A percentile compares a stretch with the other conserved stretches of the same genome.
Conservation (phyloP, 1,140 invertebrate species). For the Lepidurus couesii region DNA sequence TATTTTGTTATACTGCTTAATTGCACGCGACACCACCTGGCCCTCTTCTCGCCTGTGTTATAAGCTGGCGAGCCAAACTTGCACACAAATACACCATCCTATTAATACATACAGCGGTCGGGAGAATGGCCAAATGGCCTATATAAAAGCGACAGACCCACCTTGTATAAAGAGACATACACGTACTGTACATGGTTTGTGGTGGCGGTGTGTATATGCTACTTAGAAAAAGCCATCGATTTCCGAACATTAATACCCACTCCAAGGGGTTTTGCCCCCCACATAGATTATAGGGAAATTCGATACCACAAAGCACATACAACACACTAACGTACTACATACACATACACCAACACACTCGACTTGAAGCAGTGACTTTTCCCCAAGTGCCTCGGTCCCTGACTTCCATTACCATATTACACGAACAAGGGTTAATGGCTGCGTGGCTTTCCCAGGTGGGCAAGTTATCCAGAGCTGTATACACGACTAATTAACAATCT, state of each 20-base stretch:
- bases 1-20: constrained; percentile 1
- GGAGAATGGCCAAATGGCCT: too few relatives aligned
- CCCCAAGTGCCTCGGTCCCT: neutral
- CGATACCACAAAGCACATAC: neutral
- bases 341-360: neutral
- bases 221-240: constrained; percentile 3
- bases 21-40: constrained; percentile 12
- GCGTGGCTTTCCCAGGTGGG: neutral
- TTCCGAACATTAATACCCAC: constrained; percentile 2
- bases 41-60: neutral
- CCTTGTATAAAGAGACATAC: neutral
- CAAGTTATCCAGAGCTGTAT: neutral
- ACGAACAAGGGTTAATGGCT: constrained; percentile 15
- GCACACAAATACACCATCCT: neutral
- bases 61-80: neutral
- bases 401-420: constrained; percentile 17
- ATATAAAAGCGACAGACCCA: neutral
- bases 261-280: neutral
- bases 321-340: neutral
- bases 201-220: neutral
- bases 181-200: neutral
- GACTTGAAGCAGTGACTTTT: neutral
- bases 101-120: neutral
- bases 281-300: neutral
- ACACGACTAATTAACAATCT: constrained; percentile 7